These are phyloP conservation scores for Percina caprodes DNA, from an alignment of 2,113 vertebrate genomes.

Conservation along the genomic window DNA sequence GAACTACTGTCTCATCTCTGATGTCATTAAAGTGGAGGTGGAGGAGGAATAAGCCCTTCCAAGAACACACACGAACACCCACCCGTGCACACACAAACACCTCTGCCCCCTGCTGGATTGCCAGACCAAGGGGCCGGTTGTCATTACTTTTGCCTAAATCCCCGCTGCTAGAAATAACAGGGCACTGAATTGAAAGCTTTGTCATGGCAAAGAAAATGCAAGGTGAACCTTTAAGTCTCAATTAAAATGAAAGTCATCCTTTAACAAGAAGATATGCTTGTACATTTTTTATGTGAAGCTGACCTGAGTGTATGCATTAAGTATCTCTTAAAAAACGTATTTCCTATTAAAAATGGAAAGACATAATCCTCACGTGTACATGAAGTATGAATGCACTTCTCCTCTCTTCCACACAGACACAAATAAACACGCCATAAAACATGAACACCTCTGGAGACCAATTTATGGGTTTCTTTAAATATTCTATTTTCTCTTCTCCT, in stretches of 20 bases:
- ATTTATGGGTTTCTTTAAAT: conserved; percentile 57
- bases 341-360: background rate
- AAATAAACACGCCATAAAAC: conserved; percentile 13
- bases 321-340: background rate
- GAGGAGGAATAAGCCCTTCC: conserved; percentile 44
- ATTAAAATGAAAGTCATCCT: conserved; percentile 29
- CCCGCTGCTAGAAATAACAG: conserved; percentile 23
- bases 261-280: background rate
- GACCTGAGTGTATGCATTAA: background rate
- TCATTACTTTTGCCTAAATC: conserved; percentile 45
- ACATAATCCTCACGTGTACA: background rate
- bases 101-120: conserved; percentile 69
- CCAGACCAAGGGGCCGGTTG: conserved; percentile 30
- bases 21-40: conserved; percentile 72
- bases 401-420: background rate
- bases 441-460: conserved; percentile 24
- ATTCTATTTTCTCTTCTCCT: conserved; percentile 44
- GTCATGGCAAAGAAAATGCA: conserved; percentile 23
- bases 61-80: conserved; percentile 34
- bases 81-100: background rate
- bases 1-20: conserved; percentile 68
- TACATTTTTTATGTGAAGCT: background rate
- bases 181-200: conserved; percentile 31
- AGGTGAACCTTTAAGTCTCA: conserved; percentile 46
- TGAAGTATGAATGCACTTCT: background rate